These are phyloP conservation scores for Synodontis membranacea DNA, from an alignment of 2,113 vertebrate species.

Conservation along the genomic window DNA sequence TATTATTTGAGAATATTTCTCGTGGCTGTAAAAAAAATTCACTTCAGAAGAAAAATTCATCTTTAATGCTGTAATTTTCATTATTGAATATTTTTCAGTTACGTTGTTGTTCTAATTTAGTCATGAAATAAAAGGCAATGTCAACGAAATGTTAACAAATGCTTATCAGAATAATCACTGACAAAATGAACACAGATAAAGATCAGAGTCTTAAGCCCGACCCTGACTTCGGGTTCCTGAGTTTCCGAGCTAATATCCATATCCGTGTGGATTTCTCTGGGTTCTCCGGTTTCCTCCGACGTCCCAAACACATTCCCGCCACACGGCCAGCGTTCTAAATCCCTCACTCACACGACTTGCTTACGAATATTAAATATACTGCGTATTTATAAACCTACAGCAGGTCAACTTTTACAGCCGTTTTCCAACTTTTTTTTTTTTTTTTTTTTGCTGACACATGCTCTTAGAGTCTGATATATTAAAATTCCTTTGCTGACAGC, in stretches of 20 bases:
- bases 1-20: too few species aligned
- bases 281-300: neutral
- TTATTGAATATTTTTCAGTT: too few species aligned
- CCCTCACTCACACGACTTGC: too few species aligned
- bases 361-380: neutral
- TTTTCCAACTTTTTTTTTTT: neutral
- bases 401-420: neutral
- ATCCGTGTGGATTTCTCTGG: neutral
- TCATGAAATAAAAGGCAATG: too few species aligned
- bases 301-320: neutral
- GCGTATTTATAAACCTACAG: neutral
- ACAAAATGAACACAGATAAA: too few species aligned
- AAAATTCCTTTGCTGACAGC: constrained; percentile 26
- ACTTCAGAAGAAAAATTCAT: too few species aligned
- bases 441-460: neutral
- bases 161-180: too few species aligned
- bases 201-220: too few species aligned
- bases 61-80: too few species aligned
- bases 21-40: too few species aligned
- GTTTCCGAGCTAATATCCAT: neutral
- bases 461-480: neutral
- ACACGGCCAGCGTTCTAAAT: neutral
- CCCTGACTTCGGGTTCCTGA: neutral
- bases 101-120: too few species aligned
- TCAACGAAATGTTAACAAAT: too few species aligned